These are phyloP conservation scores for Saguinus imperator DNA, from an alignment of 2,113 vertebrate genomes.

Conservation along the genomic window DNA sequence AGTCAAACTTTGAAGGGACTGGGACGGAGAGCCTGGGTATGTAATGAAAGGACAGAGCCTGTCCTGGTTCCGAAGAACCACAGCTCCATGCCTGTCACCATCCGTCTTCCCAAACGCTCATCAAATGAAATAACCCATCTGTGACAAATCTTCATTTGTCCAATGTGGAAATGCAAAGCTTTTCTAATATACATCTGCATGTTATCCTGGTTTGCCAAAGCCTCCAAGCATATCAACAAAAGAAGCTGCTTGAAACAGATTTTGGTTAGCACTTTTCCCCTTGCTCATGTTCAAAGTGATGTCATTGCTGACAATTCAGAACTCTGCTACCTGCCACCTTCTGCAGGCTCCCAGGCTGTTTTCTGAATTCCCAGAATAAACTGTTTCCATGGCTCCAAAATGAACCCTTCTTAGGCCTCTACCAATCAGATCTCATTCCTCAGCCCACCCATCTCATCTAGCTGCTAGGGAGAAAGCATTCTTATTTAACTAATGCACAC, in stretches of 20 bases:
- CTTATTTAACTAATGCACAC: slow-evolving; percentile 40
- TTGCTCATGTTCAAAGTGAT: slow-evolving; percentile 12
- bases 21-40: not conserved
- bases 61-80: slow-evolving; percentile 5
- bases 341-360: not conserved
- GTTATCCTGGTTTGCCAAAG: not conserved
- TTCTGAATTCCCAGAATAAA: slow-evolving; percentile 30
- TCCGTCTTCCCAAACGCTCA: slow-evolving; percentile 24
- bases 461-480: slow-evolving; percentile 44
- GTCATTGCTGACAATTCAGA: not conserved
- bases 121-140: slow-evolving; percentile 37
- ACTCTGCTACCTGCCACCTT: not conserved
- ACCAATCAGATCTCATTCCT: not conserved
- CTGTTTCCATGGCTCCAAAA: not conserved
- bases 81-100: not conserved
- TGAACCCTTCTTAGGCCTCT: not conserved
- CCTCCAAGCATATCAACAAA: not conserved
- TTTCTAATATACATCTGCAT: slow-evolving; percentile 28
- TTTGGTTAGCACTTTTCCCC: not conserved
- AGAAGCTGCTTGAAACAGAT: slow-evolving; percentile 1
- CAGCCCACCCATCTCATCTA: not conserved
- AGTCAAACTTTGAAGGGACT: slow-evolving; percentile 34
- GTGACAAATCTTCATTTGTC: slow-evolving; percentile 41
- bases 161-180: not conserved
- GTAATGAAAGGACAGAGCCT: slow-evolving; percentile 6